These are phyloP conservation scores for Tautogolabrus adspersus DNA, from an alignment of 2,113 vertebrate species.

Conservation along the genomic window DNA sequence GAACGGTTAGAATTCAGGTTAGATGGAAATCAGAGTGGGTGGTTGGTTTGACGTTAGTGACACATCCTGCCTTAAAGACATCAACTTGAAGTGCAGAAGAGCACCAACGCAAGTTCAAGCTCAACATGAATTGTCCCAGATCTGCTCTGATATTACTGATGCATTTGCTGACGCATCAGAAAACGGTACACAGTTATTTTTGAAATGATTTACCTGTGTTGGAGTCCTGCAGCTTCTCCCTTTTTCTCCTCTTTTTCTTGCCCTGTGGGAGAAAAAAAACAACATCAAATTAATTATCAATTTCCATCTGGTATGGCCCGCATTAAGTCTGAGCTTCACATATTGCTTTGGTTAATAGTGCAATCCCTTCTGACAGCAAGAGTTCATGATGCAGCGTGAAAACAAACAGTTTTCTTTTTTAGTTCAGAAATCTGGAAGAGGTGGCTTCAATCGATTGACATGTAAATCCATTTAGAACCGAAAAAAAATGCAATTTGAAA, in stretches of 20 bases:
- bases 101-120: conserved; percentile 52
- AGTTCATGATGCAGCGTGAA: neutral
- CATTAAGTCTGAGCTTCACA: neutral
- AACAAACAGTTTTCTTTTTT: neutral
- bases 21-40: conserved; percentile 66
- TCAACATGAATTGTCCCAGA: conserved; percentile 6
- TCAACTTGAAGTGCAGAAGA: neutral
- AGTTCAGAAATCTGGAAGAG: neutral
- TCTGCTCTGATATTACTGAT: neutral
- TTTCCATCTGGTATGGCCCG: neutral
- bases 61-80: conserved; percentile 63
- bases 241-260: conserved; percentile 97
- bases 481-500: conserved; percentile 16
- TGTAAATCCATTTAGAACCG: neutral
- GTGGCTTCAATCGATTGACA: neutral
- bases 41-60: conserved; percentile 67
- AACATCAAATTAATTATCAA: neutral
- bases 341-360: neutral
- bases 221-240: conserved; percentile 97
- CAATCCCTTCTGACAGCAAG: neutral
- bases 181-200: no score
- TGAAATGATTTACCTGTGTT: conserved; percentile 86
- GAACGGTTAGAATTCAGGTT: conserved; percentile 36
- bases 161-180: neutral
- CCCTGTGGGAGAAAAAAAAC: conserved; percentile 82